Base-by-base conservation (phyloP, 2,113 vertebrate species). In the Myanophis thanlyinensis region DNA sequence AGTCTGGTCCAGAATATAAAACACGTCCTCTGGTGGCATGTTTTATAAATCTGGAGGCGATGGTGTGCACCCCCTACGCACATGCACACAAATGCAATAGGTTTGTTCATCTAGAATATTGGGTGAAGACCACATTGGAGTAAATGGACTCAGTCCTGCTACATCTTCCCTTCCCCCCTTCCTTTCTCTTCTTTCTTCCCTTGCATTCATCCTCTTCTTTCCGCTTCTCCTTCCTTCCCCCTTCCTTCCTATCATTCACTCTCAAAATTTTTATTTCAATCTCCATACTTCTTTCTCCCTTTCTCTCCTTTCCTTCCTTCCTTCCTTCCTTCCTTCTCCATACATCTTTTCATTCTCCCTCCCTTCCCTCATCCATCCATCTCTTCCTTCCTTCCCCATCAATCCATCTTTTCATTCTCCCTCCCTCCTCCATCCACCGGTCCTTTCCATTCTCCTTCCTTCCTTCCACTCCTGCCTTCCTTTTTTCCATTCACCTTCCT, bases 1-100 rank as follows among this genome's bases (percentile, higher is more conserved):
- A 90, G 86, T 51, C 80, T 18, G 73, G 89, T 59, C 93, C 96
- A 87, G 92, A 92, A 92, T 96, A 86, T 92, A 92, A 73, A 49
- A 25, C 7, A n/a, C 51, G 73, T 84, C 89, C 90, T 94, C 92
- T 94, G 93, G 90, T 92, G 89, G 40, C 48, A 11, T 2, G 6
- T 62, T 20, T 87, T 30, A 86, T 51, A 35, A 51, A 85, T 13
- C 27, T 40, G 49, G 6, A 51, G 1, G 25, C 30, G 47, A 25
- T 1, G 67, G 6, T 40, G n/a, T 80, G 15, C 67, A 20, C 15
- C 13, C 13, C 35, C 13, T 62, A 62, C 30, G 27, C 11, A n/a
- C 30, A 67, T n/a, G 30, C 25, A 56, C 54, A 56, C 22, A 56
- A 25, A 62, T 7, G 7, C 5, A 4, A 0, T 80, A 8, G 15